Base-by-base conservation (phyloP, 2,888 invertebrate genomes). In the Cynaeus angustus region DNA sequence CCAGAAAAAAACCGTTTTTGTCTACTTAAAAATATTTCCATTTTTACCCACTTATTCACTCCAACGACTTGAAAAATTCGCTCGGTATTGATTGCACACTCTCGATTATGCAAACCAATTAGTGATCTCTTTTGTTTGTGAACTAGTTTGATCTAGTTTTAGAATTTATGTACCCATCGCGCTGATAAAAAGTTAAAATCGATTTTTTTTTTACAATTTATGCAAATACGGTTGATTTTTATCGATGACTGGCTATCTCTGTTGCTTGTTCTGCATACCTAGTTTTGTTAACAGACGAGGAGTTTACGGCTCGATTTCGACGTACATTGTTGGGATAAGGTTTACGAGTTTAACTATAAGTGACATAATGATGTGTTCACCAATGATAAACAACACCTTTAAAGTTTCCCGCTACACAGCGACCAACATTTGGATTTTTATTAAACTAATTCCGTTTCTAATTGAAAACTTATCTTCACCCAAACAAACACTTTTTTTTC, bases 91-190 rank as follows among this genome's bases (percentile, higher is more conserved):
- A 66, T 66, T 66, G 58, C 38, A 37, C 58, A 56, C 66, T 46
- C 59, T 59, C 59, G 61, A 68, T 68, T 68, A 68, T 68, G 68
- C 53, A 68, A 68, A 68, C 45, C 68, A 68, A 68, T 68, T 61
- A 68, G 61, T 53, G 61, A 53, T 58, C 61, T 53, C 53, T 67
- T 67, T 67, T 61, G 61, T 61, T 67, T 67, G 59, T 38, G 26
- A 38, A 55, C 48, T 61, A 68, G 68, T 58, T 61, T 55, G 61
- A 68, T 68, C 61, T 59, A 59, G 59, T 59, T 59, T 59, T 13
- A 59, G 46, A 28, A 58, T 58, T 58, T 59, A 59, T 59, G 59
- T 43, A 59, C 46, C 46, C 41, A 59, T 59, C 46, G 13, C 10
- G 30, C 10, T 10, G 14, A 28, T 28, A 59, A 59, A 59, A 59